Evolutionary conservation across 2,113 vertebrate genomes (phyloP), one percentile per base, ranked within the genome.

Genomic region (Python bivittatus): DNA sequence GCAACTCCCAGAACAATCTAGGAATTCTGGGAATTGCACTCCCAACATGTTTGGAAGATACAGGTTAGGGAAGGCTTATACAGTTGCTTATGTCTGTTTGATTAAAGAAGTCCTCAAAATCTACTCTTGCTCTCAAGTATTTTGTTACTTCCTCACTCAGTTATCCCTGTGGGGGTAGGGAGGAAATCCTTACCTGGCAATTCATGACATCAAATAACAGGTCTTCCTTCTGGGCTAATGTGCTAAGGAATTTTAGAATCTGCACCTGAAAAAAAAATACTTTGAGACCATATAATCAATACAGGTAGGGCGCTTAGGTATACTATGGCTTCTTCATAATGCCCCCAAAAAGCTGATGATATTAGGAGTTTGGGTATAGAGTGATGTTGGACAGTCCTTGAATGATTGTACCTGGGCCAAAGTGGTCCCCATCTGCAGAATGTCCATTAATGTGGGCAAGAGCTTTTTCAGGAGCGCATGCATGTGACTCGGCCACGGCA

Each of bases 401-500:
- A 61, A 6, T 5, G n/a, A 54, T 38, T 33, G 52, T 95, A 96
- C 97, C 97, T 97, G 96, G 5, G 94, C 85, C 94, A 96, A 57
- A 64, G 91, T 91, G 6, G 29, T 92, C 86, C 96, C 95, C 0
- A 94, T 90, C 92, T 97, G 96, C 83, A 97, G 90, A 58, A 97
- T 97, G 88, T 96, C 96, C 94, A 97, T 96, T 61, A 97, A 27
- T 52, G 95, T 64, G 0, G 97, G 96, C 96, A 97, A 95, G 89
- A 96, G 94, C 72, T 96, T 94, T 48, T 95, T 94, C 84, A 97
- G 90, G 88, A 96, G 95, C 0, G 93, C 93, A 23, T 96, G 93
- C 25, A 90, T 93, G 1, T 85, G 95, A 88, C 93, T 95, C 0
- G 96, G 96, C 61, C 96, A 88, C 0, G 93, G 95, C 7, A 97